These are phyloP conservation scores for Panagrolaimus sp. DNA, from an alignment of 1,140 invertebrate genomes.

Conservation along the genomic window DNA sequence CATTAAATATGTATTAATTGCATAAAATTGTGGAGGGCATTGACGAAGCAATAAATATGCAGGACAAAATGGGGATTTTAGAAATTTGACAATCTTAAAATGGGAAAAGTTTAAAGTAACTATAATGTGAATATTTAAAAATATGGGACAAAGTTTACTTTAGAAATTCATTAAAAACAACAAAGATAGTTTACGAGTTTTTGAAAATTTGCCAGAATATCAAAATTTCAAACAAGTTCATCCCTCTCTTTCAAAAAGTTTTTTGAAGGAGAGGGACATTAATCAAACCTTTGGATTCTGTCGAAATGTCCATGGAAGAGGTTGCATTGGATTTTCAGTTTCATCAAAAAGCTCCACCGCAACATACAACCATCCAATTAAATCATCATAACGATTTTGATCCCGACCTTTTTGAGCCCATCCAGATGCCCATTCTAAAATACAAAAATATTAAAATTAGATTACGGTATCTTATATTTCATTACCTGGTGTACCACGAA, in stretches of 20 bases:
- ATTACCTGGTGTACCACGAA: conserved; percentile 42
- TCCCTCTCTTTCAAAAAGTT: no score
- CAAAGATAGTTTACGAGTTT: no score
- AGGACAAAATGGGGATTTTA: conserved; percentile 18
- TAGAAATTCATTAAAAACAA: no score
- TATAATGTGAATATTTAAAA: no score
- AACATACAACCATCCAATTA: conserved; percentile 41
- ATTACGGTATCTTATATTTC: no score
- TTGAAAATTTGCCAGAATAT: no score
- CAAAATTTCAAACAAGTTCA: no score
- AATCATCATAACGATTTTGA: conserved; percentile 42
- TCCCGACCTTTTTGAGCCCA: conserved; percentile 39
- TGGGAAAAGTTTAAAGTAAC: no score
- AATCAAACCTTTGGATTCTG: conserved; percentile 26
- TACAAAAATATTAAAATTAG: no score
- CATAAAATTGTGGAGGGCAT: conserved; percentile 23
- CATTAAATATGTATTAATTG: conserved; percentile 23
- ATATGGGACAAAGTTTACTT: not conserved
- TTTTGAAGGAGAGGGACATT: no score
- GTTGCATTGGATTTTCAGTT: conserved; percentile 22
- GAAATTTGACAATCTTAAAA: conserved; percentile 17
- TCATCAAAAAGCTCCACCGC: conserved; percentile 36
- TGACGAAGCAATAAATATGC: conserved; percentile 18
- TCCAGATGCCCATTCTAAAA: conserved; percentile 46
- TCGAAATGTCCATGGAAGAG: conserved; percentile 34